phyloP scores from a whole-genome alignment of 2,888 invertebrate species.

The Limnephilus rhombicus region DNA sequence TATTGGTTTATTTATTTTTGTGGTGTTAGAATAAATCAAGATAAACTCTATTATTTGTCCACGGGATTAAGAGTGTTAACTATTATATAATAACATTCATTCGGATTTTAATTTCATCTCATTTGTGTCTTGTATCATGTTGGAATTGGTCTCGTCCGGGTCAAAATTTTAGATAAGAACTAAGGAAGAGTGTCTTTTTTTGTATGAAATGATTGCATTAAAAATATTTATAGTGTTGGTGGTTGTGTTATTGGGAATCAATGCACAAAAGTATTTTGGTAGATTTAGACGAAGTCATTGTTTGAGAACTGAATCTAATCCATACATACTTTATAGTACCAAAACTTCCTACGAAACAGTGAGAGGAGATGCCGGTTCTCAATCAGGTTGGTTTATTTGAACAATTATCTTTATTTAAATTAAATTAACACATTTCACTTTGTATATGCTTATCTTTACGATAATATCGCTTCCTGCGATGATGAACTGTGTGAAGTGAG shows the following conservation, averaged over 20 bases:
- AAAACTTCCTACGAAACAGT: constrained; percentile 73
- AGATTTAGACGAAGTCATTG: constrained; percentile 47
- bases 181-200: neutral
- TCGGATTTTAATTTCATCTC: neutral
- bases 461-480: neutral
- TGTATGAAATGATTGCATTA: neutral
- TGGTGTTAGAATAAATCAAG: neutral
- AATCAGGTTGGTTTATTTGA: constrained; percentile 69
- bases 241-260: neutral
- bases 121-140: neutral
- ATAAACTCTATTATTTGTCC: neutral
- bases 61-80: neutral
- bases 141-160: neutral
- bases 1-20: neutral
- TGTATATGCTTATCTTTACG: too few species aligned
- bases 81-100: neutral
- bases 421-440: too few species aligned
- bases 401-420: neutral
- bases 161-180: neutral
- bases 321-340: constrained; percentile 70
- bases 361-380: constrained; percentile 68
- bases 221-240: neutral
- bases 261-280: constrained; percentile 24
- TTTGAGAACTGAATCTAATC: constrained; percentile 55
- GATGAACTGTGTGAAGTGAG: neutral